A percentile compares a stretch with the other conserved stretches of the same genome.
These are phyloP conservation scores for Bujurquina vittata DNA, from an alignment of 2,113 vertebrate species.

Conservation along the genomic window DNA sequence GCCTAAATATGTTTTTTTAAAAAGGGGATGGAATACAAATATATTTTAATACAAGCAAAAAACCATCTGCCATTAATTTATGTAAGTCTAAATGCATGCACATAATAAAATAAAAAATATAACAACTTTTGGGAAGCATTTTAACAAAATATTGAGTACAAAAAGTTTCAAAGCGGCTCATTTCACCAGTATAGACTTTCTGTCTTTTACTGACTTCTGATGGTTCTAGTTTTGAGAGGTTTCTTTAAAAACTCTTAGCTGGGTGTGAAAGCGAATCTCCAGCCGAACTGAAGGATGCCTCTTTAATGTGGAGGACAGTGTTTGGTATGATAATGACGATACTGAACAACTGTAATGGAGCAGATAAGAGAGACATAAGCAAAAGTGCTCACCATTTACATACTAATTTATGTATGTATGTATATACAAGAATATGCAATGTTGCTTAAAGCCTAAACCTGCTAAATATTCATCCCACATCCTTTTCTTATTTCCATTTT, in stretches of 20 bases:
- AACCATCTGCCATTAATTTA: background rate
- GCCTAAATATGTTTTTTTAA: background rate
- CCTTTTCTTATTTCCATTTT: conserved; percentile 44
- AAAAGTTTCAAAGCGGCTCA: too few species aligned
- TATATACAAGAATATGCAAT: conserved; percentile 18
- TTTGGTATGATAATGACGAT: conserved; percentile 44
- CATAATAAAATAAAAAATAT: background rate
- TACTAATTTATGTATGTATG: conserved; percentile 46
- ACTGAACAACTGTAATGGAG: conserved; percentile 24
- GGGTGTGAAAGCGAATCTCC: background rate
- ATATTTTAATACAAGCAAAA: background rate
- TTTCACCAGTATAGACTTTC: too few species aligned
- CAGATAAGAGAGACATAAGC: conserved; percentile 31
- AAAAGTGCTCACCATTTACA: conserved; percentile 30
- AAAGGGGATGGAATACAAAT: background rate
- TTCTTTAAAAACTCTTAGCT: background rate
- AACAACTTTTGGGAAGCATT: background rate
- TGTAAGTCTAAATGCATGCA: background rate
- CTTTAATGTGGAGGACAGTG: conserved; percentile 19
- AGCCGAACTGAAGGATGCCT: background rate
- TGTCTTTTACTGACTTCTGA: too few species aligned
- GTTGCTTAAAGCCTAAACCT: conserved; percentile 39
- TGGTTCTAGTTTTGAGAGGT: background rate
- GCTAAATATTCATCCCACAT: conserved; percentile 45
- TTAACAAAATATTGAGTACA: too few species aligned